phyloP scores from a whole-genome alignment of 2,797 vertebrate genomes.

The Chaetophractus vellerosus region DNA sequence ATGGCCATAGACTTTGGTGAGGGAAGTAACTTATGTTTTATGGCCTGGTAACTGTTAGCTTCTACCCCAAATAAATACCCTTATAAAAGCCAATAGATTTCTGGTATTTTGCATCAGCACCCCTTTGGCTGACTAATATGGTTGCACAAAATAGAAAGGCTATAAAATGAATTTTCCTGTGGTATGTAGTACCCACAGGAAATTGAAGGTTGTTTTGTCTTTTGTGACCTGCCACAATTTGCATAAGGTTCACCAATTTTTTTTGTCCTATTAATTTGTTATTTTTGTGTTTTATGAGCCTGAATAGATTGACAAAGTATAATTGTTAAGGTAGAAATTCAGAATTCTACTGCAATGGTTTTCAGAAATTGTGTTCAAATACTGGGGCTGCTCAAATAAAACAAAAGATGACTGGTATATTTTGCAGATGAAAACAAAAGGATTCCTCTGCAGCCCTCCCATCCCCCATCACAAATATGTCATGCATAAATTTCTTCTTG shows the following conservation, averaged over 20 bases:
- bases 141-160: not conserved
- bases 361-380: not conserved
- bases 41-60: too few relatives aligned
- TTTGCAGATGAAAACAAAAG: not conserved
- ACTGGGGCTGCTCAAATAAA: not conserved
- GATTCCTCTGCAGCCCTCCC: not conserved
- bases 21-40: too few relatives aligned
- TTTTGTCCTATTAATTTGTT: not conserved
- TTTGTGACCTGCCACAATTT: not conserved
- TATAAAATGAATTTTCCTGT: not conserved
- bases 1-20: too few relatives aligned
- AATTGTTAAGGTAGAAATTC: constrained; percentile 26
- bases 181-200: not conserved
- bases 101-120: too few relatives aligned
- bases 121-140: too few relatives aligned
- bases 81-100: too few relatives aligned
- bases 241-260: not conserved
- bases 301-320: not conserved
- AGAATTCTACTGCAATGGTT: not conserved
- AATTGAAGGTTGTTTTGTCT: not conserved
- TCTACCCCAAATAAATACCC: too few relatives aligned
- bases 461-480: not conserved
- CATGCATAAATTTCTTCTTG: not conserved
- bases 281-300: not conserved
- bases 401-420: not conserved